Conservation (phyloP, 2,113 vertebrate genomes). For the Desmodus rotundus region DNA sequence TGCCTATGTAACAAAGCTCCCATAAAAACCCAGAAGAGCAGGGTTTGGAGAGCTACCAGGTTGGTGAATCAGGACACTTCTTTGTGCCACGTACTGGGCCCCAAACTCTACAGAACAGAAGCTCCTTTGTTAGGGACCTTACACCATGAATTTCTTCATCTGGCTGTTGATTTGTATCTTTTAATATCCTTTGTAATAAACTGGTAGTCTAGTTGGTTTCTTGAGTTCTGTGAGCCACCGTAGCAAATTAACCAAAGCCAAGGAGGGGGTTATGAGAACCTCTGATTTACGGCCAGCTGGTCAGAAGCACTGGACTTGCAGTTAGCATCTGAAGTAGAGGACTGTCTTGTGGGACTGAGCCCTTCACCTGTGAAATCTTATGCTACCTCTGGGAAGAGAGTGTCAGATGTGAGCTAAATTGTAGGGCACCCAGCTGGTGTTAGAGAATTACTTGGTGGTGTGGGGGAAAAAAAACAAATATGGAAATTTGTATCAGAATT, state of each 20-base stretch:
- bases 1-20: not conserved
- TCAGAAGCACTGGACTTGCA: not conserved
- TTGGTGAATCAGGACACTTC: not conserved
- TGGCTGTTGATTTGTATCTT: not conserved
- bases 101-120: not conserved
- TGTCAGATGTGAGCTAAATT: not conserved
- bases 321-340: not conserved
- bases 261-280: not conserved
- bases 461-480: too few species aligned
- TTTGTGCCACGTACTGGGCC: not conserved
- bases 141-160: not conserved
- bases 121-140: not conserved
- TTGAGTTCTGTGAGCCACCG: not conserved
- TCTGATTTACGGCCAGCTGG: not conserved
- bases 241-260: not conserved
- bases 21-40: not conserved
- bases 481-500: not conserved
- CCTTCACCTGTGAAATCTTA: not conserved
- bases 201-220: not conserved
- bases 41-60: not conserved
- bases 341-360: not conserved
- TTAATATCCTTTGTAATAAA: not conserved
- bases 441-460: not conserved
- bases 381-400: not conserved
- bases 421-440: not conserved